phyloP scores from a whole-genome alignment of 2,113 vertebrate genomes.

The Clarias magur region DNA sequence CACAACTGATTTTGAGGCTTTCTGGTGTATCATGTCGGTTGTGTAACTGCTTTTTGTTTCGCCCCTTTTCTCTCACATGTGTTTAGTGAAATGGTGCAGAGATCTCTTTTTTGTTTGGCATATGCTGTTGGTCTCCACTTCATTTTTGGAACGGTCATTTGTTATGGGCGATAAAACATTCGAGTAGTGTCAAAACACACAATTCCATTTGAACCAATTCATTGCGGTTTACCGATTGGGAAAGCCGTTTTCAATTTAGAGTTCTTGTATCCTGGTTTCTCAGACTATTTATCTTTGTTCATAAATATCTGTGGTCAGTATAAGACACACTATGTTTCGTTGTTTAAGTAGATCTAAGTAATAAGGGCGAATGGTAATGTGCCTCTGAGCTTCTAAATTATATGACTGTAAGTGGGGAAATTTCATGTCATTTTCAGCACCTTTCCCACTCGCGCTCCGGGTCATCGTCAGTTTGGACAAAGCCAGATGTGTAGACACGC shows the following conservation, averaged over 20 bases:
- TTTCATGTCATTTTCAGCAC: not conserved
- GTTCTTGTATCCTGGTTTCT: not conserved
- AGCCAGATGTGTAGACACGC: not conserved
- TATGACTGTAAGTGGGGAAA: not conserved
- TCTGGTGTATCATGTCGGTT: not conserved
- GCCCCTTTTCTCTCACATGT: not conserved
- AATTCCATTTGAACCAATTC: not conserved
- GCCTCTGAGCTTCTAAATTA: not conserved
- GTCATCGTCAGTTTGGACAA: not conserved
- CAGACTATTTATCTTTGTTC: not conserved
- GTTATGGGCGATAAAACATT: not conserved
- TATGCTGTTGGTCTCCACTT: not conserved
- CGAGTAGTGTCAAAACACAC: not conserved
- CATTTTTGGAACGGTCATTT: not conserved
- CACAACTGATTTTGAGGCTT: not conserved
- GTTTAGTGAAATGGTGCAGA: not conserved
- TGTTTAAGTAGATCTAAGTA: not conserved
- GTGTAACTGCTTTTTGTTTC: not conserved
- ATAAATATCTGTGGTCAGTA: slow-evolving; percentile 2
- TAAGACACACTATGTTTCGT: not conserved
- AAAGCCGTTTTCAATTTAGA: not conserved
- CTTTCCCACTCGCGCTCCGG: not conserved
- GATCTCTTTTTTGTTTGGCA: not conserved
- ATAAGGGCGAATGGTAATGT: not conserved
- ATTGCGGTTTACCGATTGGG: not conserved